Percentiles rank a stretch among this genome's conserved stretches.
phyloP scores from a whole-genome alignment of 2,797 vertebrate genomes.

The Oryzias dopingdopingensis region DNA sequence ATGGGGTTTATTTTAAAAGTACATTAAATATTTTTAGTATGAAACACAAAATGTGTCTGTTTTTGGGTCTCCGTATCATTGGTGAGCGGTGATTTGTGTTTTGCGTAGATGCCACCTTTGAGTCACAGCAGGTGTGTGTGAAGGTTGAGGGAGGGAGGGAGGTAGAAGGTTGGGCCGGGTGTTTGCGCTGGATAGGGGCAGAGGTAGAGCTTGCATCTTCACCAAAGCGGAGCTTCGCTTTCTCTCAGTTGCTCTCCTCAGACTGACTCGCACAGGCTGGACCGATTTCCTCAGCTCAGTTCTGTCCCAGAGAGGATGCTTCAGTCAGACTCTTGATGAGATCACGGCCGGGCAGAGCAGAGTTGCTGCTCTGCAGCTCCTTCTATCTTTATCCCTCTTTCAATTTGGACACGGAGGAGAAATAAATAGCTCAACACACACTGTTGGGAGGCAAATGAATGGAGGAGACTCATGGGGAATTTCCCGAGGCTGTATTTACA shows the following conservation, averaged over 20 bases:
- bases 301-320: slow-evolving; percentile 64
- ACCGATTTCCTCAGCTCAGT: slow-evolving; percentile 54
- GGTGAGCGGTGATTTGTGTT: slow-evolving; percentile 22
- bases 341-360: slow-evolving; percentile 41
- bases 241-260: slow-evolving; percentile 56
- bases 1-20: slow-evolving; percentile 4
- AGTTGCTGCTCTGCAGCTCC: slow-evolving; percentile 49
- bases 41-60: not conserved
- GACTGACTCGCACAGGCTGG: slow-evolving; percentile 55
- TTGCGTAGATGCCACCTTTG: slow-evolving; percentile 56
- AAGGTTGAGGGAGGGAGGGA: slow-evolving; percentile 31
- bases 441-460: slow-evolving; percentile 73
- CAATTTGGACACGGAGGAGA: slow-evolving; percentile 66
- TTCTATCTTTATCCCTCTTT: slow-evolving; percentile 68
- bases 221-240: slow-evolving; percentile 63
- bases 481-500: slow-evolving; percentile 62
- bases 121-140: slow-evolving; percentile 73
- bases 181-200: slow-evolving; percentile 56
- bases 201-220: slow-evolving; percentile 66
- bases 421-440: slow-evolving; percentile 66
- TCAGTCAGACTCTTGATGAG: slow-evolving; percentile 45
- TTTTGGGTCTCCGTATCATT: slow-evolving; percentile 1
- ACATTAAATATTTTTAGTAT: slow-evolving; percentile 2
- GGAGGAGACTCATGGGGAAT: slow-evolving; percentile 60
- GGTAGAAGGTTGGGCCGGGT: slow-evolving; percentile 60